phyloP scores from a whole-genome alignment of 2,797 vertebrate species.

The Orientallactaga sibirica region DNA sequence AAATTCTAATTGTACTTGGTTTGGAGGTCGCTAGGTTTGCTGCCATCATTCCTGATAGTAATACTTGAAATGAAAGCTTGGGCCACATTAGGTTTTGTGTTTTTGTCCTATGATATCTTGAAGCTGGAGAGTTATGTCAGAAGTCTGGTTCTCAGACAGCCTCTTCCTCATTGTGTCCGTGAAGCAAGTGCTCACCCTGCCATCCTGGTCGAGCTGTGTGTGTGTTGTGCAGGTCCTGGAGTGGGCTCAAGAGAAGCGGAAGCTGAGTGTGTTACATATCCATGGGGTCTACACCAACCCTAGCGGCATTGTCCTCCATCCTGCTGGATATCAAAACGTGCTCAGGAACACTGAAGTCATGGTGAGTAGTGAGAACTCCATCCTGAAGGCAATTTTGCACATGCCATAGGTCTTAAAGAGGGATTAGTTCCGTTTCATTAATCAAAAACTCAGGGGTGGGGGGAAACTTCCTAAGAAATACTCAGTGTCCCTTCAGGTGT shows the following conservation, averaged over 20 bases:
- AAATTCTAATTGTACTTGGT: constrained; percentile 18
- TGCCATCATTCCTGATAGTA: background rate
- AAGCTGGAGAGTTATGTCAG: background rate
- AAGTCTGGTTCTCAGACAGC: constrained; percentile 10
- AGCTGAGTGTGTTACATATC: constrained; percentile 96
- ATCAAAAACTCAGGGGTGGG: background rate
- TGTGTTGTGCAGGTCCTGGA: constrained; percentile 92
- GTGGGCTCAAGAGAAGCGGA: constrained; percentile 97
- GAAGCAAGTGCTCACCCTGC: constrained; percentile 5
- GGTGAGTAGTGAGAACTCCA: constrained; percentile 88
- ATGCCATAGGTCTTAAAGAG: background rate
- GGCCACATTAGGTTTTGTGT: background rate
- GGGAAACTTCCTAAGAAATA: background rate
- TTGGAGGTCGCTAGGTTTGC: constrained; percentile 31
- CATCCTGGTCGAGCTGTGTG: constrained; percentile 19
- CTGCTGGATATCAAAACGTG: constrained; percentile 97
- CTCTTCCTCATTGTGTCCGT: background rate
- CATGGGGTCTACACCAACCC: constrained; percentile 98
- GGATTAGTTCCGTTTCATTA: background rate
- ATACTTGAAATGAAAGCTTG: background rate
- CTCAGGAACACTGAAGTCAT: constrained; percentile 97
- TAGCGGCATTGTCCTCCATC: constrained; percentile 97
- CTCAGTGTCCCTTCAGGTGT: background rate
- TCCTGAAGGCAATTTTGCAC: background rate
- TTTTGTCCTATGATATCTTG: background rate